A percentile compares a stretch with the other conserved stretches of the same genome.
Conservation (phyloP, 2,888 invertebrate genomes). For the Heliconius erato region DNA sequence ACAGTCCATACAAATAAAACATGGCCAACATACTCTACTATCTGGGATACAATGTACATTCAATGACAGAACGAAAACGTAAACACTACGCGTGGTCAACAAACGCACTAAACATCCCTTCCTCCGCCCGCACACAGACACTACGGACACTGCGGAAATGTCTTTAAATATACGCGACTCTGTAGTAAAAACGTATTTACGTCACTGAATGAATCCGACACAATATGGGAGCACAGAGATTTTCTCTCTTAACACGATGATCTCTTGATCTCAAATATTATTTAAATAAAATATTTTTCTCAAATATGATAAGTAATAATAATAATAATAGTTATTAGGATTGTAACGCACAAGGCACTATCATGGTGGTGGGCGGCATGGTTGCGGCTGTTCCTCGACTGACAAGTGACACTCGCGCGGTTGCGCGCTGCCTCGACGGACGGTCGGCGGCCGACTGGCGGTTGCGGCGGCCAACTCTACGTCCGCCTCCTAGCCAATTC, state of each 20-base stretch:
- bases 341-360: conserved; percentile 82
- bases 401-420: conserved; percentile 62
- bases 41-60: conserved; percentile 70
- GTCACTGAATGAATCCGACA: conserved; percentile 55
- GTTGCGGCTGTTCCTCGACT: conserved; percentile 59
- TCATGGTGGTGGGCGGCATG: conserved; percentile 84
- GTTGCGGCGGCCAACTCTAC: conserved; percentile 67
- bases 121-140: conserved; percentile 54
- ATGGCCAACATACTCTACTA: conserved; percentile 71
- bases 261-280: conserved; percentile 7
- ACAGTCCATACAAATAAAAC: conserved; percentile 64
- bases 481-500: conserved; percentile 79
- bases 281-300: neutral
- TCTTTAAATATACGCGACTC: conserved; percentile 53
- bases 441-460: conserved; percentile 82
- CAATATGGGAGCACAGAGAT: conserved; percentile 56
- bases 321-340: conserved; percentile 58
- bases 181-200: conserved; percentile 52
- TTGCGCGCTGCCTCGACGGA: conserved; percentile 77
- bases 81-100: conserved; percentile 77
- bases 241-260: conserved; percentile 40
- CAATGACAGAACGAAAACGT: conserved; percentile 80
- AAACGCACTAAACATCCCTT: conserved; percentile 68
- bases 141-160: conserved; percentile 34
- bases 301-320: conserved; percentile 34